Base-by-base conservation (phyloP, 2,797 vertebrate genomes). In the Sebastes paucispinis region DNA sequence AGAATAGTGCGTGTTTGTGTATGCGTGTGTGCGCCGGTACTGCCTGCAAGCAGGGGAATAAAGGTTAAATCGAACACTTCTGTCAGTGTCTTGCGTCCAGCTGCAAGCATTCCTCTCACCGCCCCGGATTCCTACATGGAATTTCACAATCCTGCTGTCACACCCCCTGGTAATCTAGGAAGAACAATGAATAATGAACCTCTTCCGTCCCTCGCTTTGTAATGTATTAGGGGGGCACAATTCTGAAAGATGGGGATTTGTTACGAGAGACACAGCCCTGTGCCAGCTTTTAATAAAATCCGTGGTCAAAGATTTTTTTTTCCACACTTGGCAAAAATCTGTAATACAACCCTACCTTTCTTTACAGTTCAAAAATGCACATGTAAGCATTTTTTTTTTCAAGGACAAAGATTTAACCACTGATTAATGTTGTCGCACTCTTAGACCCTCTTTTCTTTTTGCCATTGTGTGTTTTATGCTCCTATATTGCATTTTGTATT, bases 61-160 rank as follows among this genome's bases (percentile, higher is more conserved):
- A 86, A 89, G 89, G 91, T 91, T 90, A 87, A 90, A 89, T 92
- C 16, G 77, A 95, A 95, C 93, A 94, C 88, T 94, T 90, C 89
- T 87, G 92, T 89, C 89, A 87, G 88, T 94, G 92, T 95, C 88
- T 92, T 63, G 80, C 76, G 62, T 94, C 92, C 93, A 95, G 90
- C 93, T 92, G 91, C 92, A 93, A 87, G 87, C 92, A 92, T 95
- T 95, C 94, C 92, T 90, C 89, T 83, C 79, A 81, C 90, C 92
- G 95, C 96, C 95, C 95, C 81, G 50, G 90, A 94, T 96, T 96
- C 96, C 96, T 90, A 83, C 88, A 85, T 18, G 73, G 88, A 91
- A 93, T 96, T 96, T 94, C 95, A 94, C 96, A 96, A 96, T 91
- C 88, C 91, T 66, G 94, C 91, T 81, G 94, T 92, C 91, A 85